phyloP scores from a whole-genome alignment of 1,140 invertebrate genomes.

The Leptinotarsa lineolata region DNA sequence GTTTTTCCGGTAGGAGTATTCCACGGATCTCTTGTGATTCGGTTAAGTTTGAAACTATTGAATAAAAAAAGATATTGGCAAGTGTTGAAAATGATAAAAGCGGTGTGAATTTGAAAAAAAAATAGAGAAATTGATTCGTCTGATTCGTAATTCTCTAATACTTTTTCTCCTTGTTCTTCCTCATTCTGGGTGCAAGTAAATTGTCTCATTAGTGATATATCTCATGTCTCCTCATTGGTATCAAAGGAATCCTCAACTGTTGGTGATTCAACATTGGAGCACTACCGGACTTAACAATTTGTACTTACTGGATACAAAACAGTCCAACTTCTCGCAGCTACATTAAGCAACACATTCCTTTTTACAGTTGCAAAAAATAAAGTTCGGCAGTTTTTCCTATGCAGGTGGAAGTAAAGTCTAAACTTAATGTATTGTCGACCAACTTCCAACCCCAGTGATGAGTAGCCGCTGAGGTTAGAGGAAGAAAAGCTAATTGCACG shows the following conservation, averaged over 20 bases:
- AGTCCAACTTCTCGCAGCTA: slow-evolving; percentile 13
- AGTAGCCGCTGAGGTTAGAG: no score
- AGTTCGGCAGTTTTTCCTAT: slow-evolving; percentile 44
- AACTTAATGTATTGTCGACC: slow-evolving; percentile 21
- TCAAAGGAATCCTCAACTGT: slow-evolving; percentile 18
- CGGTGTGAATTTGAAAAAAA: slow-evolving; percentile 12
- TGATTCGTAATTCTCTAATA: slow-evolving; percentile 3
- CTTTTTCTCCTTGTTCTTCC: slow-evolving; percentile 18
- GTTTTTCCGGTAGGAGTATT: slow-evolving; percentile 25
- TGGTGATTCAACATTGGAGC: slow-evolving; percentile 24
- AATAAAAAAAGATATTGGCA: slow-evolving; percentile 11
- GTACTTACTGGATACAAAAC: slow-evolving; percentile 8
- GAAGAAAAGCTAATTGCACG: no score
- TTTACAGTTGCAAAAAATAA: slow-evolving; percentile 30
- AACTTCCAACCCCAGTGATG: no score
- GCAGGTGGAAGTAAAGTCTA: slow-evolving; percentile 45
- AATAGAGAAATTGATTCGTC: slow-evolving; percentile 7
- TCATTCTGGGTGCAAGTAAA: slow-evolving; percentile 10
- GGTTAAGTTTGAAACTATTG: slow-evolving; percentile 22
- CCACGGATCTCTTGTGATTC: slow-evolving; percentile 18
- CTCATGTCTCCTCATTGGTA: slow-evolving; percentile 15
- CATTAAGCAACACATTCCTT: slow-evolving; percentile 10
- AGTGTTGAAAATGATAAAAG: slow-evolving; percentile 5
- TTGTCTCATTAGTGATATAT: slow-evolving; percentile 24
- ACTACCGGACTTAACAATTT: slow-evolving; percentile 17